Evolutionary conservation across 2,113 vertebrate species (phyloP).

Genomic region (Canis aureus): DNA sequence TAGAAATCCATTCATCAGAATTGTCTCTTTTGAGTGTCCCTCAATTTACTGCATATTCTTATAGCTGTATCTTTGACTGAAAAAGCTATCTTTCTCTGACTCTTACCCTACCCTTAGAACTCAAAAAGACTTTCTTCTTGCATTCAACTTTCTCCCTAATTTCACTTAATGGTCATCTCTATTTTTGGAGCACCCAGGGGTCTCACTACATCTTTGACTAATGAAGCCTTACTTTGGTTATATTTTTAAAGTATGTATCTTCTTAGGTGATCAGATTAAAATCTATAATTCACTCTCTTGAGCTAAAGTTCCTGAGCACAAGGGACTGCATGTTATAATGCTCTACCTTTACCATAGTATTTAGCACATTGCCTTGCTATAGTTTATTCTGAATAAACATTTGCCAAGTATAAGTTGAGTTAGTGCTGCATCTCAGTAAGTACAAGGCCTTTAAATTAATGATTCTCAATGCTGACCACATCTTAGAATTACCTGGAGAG

Average conservation of each 20-base stretch:
- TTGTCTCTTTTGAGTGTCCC: not conserved
- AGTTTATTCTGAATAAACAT: not conserved
- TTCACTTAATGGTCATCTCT: not conserved
- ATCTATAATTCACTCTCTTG: not conserved
- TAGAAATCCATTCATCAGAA: not conserved
- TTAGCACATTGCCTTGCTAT: not conserved
- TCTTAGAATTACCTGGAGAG: not conserved
- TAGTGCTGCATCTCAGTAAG: not conserved
- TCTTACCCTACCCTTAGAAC: not conserved
- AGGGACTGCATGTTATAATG: not conserved
- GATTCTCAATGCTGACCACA: not conserved
- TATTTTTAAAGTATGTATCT: not conserved
- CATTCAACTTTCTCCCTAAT: not conserved
- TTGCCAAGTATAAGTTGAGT: not conserved
- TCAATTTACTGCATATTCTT: not conserved
- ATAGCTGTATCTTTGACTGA: not conserved
- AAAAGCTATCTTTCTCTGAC: not conserved
- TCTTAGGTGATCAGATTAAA: not conserved
- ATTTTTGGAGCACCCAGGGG: not conserved
- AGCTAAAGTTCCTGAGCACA: not conserved
- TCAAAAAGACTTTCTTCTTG: not conserved
- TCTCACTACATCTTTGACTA: slow-evolving; percentile 1
- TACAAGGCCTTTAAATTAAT: not conserved
- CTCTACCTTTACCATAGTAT: not conserved
- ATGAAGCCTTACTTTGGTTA: not conserved